Evolutionary conservation across 1,140 invertebrate species (phyloP).

Genomic region (Drosophila pseudoobscura): DNA sequence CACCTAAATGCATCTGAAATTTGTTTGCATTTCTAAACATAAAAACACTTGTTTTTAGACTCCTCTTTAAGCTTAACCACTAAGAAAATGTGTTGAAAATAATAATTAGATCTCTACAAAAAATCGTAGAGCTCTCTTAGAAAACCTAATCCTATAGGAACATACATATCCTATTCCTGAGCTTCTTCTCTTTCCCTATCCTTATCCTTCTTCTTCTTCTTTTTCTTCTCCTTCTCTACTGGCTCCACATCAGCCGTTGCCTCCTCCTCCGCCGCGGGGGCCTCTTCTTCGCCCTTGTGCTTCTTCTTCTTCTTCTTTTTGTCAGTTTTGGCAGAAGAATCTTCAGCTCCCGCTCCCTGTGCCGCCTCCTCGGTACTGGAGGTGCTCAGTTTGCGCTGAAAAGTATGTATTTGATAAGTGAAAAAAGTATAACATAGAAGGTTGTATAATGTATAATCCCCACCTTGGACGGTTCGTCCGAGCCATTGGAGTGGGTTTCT

Average conservation of each 20-base stretch:
- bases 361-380: constrained; percentile 81
- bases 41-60: constrained; percentile 28
- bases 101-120: constrained; percentile 34
- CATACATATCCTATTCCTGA: constrained; percentile 55
- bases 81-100: constrained; percentile 42
- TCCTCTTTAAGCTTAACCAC: constrained; percentile 57
- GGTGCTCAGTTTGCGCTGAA: constrained; percentile 85
- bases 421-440: background rate
- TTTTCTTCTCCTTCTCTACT: constrained; percentile 87
- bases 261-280: constrained; percentile 82
- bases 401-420: constrained; percentile 48
- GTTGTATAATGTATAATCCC: background rate
- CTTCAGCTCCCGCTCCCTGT: constrained; percentile 76
- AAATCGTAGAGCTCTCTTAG: constrained; percentile 40
- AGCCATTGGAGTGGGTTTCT: constrained; percentile 40
- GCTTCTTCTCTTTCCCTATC: constrained; percentile 84
- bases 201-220: constrained; percentile 90
- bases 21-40: constrained; percentile 45
- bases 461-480: constrained; percentile 57
- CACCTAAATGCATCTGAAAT: constrained; percentile 69
- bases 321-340: constrained; percentile 84
- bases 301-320: constrained; percentile 88
- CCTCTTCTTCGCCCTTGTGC: constrained; percentile 84
- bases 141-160: constrained; percentile 49
- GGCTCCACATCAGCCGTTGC: constrained; percentile 66